Conservation (phyloP, 2,888 invertebrate genomes). For the Phasia obesa region DNA sequence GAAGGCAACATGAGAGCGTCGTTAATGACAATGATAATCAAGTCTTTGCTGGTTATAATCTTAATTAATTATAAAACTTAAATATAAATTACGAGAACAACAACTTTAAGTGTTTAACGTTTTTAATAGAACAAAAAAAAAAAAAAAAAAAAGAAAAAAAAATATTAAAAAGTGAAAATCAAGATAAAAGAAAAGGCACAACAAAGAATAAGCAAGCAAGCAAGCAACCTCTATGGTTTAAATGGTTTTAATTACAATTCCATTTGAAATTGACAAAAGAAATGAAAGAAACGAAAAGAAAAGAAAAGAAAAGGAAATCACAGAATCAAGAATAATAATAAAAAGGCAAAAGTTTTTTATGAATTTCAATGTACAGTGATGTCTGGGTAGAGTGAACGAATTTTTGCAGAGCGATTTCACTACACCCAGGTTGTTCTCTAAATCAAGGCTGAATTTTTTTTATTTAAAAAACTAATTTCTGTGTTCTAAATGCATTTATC, state of each 20-base stretch:
- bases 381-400: too few relatives aligned
- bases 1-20: constrained; percentile 8
- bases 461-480: too few relatives aligned
- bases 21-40: constrained; percentile 23
- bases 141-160: background rate
- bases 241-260: constrained; percentile 47
- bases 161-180: constrained; percentile 1
- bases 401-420: too few relatives aligned
- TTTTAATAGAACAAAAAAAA: constrained; percentile 36
- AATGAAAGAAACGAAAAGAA: constrained; percentile 2
- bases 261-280: constrained; percentile 39
- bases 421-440: too few relatives aligned
- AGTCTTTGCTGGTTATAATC: constrained; percentile 25
- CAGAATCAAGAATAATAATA: background rate
- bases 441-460: too few relatives aligned
- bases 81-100: constrained; percentile 51
- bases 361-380: too few relatives aligned
- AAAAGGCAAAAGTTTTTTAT: constrained; percentile 3
- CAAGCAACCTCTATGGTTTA: constrained; percentile 15
- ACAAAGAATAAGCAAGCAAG: constrained; percentile 18
- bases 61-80: constrained; percentile 67
- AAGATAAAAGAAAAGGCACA: constrained; percentile 15
- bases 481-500: too few relatives aligned
- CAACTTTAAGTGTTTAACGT: constrained; percentile 47
- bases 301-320: constrained; percentile 1